Evolutionary conservation across 1,140 invertebrate genomes (phyloP).

Genomic region (Bactericera cockerelli): DNA sequence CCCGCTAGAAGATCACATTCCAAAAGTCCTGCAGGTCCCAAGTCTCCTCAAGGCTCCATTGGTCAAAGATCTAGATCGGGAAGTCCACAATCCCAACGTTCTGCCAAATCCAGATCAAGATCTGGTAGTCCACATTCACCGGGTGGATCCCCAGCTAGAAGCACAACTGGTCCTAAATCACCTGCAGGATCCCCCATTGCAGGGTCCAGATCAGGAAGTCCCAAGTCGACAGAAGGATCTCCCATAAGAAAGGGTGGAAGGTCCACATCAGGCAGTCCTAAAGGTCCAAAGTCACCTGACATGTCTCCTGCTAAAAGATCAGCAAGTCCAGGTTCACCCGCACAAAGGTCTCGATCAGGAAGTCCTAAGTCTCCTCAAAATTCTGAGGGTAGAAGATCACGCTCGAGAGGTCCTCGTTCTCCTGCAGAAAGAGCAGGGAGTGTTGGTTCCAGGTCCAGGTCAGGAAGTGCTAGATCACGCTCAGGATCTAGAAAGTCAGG

Average conservation of each 20-base stretch:
- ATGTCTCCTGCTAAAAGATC: no score
- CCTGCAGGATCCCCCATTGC: constrained; percentile 10
- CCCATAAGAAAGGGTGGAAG: no score
- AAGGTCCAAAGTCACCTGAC: no score
- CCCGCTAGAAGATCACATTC: background rate
- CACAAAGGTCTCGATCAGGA: no score
- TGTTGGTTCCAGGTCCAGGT: no score
- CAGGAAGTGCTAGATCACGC: no score
- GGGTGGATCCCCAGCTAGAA: background rate
- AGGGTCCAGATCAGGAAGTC: constrained; percentile 9
- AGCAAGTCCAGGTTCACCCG: no score
- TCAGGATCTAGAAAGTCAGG: no score
- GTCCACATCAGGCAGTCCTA: no score
- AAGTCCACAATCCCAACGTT: background rate
- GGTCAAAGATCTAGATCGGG: no score
- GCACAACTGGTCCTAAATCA: background rate
- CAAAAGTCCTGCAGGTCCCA: background rate
- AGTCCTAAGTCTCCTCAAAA: background rate
- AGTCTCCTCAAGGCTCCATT: background rate
- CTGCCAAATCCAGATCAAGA: constrained; percentile 2
- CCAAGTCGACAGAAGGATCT: no score
- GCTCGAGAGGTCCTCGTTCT: constrained; percentile 8
- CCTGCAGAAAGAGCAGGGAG: no score
- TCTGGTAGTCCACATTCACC: background rate
- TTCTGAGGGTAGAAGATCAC: background rate